phyloP scores from a whole-genome alignment of 2,797 vertebrate species.

The Premnoplex brunnescens region DNA sequence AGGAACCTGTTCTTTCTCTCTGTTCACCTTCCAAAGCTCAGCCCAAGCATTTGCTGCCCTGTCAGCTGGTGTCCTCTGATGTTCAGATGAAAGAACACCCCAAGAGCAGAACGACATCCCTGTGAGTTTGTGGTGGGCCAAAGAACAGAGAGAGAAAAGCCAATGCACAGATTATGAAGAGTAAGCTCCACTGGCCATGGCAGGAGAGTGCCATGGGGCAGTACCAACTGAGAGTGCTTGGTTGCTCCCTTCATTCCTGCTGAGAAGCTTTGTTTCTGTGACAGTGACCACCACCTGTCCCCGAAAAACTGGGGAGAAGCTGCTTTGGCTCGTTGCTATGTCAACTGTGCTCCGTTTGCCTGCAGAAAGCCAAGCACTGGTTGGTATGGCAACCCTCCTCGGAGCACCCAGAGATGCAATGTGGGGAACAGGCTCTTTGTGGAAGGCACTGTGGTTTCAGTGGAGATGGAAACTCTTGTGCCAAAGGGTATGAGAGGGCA shows the following conservation, averaged over 20 bases:
- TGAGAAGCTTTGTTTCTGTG: background rate
- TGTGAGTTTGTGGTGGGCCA: background rate
- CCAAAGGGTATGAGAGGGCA: background rate
- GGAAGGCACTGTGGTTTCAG: background rate
- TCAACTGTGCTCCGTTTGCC: constrained; percentile 26
- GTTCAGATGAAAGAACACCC: background rate
- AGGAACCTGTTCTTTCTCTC: background rate
- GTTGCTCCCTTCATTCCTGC: background rate
- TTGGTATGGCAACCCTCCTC: constrained; percentile 67
- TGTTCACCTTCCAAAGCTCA: background rate
- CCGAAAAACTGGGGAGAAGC: background rate
- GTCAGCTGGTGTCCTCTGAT: background rate
- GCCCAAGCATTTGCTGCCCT: background rate
- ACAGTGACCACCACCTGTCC: background rate
- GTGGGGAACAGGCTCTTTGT: background rate
- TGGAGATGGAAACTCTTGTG: background rate
- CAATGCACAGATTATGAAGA: background rate
- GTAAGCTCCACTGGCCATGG: fast-evolving
- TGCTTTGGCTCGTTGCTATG: constrained; percentile 56
- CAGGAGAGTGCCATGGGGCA: background rate
- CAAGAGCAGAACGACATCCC: background rate
- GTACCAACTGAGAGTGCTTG: fast-evolving
- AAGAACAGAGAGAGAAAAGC: background rate
- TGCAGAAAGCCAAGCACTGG: background rate
- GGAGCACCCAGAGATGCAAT: background rate